These are phyloP conservation scores for Ciconia maguari DNA, from an alignment of 2,113 vertebrate genomes.

Conservation along the genomic window DNA sequence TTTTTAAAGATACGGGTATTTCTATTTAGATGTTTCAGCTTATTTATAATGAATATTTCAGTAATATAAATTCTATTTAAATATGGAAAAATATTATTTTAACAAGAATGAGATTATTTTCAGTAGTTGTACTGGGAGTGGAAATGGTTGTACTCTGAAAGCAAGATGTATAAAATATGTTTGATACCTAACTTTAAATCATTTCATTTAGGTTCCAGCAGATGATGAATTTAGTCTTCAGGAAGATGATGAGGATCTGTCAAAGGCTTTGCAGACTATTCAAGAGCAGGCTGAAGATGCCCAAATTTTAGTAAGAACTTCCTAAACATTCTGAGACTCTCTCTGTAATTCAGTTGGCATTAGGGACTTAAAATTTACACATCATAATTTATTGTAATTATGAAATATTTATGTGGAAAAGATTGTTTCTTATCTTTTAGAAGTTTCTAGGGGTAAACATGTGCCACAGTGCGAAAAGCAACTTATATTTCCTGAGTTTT, in stretches of 20 bases:
- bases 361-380: not conserved
- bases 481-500: not conserved
- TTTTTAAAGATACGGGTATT: not conserved
- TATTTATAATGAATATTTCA: not conserved
- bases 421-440: not conserved
- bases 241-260: slow-evolving; percentile 82
- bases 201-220: slow-evolving; percentile 63
- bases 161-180: not conserved
- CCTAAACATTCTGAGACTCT: not conserved
- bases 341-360: not conserved
- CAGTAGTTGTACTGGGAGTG: not conserved
- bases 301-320: slow-evolving; percentile 58
- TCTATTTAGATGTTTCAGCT: not conserved
- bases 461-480: not conserved
- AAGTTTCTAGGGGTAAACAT: not conserved
- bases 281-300: slow-evolving; percentile 64
- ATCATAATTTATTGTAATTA: not conserved
- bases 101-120: not conserved
- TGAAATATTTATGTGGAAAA: not conserved
- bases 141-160: not conserved
- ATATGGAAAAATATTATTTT: not conserved
- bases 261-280: slow-evolving; percentile 70
- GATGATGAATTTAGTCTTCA: slow-evolving; percentile 75
- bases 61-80: not conserved
- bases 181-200: not conserved